A percentile compares a stretch with the other conserved stretches of the same genome.
Conservation (phyloP, 2,888 invertebrate genomes). For the Oasisia sp. region DNA sequence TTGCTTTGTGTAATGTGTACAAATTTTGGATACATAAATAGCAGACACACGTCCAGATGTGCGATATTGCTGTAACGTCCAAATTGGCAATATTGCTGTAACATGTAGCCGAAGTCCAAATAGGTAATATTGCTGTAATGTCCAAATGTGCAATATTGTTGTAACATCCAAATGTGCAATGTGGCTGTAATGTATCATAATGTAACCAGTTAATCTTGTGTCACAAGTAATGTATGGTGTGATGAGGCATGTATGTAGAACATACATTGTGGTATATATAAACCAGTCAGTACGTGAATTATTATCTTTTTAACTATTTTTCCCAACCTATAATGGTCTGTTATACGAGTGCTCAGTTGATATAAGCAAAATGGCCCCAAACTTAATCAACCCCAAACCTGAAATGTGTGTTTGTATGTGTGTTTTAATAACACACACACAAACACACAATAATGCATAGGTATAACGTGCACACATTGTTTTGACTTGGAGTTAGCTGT, state of each 20-base stretch:
- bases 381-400: background rate
- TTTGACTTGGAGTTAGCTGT: too few species aligned
- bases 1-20: background rate
- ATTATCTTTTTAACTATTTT: background rate
- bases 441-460: too few species aligned
- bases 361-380: background rate
- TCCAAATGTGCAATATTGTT: too few species aligned
- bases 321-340: background rate
- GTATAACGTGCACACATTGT: too few species aligned
- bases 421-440: too few species aligned
- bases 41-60: background rate
- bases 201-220: background rate
- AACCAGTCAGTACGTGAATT: background rate
- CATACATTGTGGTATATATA: background rate
- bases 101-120: too few species aligned
- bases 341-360: background rate
- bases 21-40: background rate
- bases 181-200: background rate
- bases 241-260: background rate
- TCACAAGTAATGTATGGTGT: background rate
- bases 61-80: too few species aligned
- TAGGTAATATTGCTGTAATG: background rate
- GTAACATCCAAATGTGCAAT: too few species aligned
- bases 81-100: too few species aligned
- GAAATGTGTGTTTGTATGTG: too few species aligned